Conservation (phyloP, 2,113 vertebrate species). For the Semnornis frantzii region DNA sequence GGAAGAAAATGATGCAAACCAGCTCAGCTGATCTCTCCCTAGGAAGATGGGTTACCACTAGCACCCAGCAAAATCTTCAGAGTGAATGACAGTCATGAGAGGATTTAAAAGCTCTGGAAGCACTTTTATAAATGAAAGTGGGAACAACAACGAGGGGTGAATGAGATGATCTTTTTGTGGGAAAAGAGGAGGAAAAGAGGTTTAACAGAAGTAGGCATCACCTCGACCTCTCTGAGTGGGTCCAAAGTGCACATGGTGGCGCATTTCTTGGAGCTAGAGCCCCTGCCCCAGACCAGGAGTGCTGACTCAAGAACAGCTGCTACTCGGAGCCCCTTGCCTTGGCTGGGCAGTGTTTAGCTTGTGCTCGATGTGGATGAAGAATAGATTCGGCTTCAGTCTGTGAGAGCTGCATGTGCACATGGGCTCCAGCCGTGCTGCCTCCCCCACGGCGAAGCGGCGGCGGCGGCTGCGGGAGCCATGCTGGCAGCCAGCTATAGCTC, state of each 20-base stretch:
- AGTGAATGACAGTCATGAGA: neutral
- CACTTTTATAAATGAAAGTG: neutral
- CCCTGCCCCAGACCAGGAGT: neutral
- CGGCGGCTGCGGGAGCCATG: neutral
- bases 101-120: neutral
- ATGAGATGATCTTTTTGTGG: neutral
- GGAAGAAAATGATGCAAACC: neutral
- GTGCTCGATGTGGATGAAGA: neutral
- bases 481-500: neutral
- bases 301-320: neutral
- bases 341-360: neutral
- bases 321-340: neutral
- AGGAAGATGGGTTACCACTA: neutral
- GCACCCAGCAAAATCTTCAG: neutral
- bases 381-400: neutral
- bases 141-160: neutral
- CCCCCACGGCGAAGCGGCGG: neutral
- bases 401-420: neutral
- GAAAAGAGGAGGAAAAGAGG: neutral
- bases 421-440: neutral
- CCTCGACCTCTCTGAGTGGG: neutral
- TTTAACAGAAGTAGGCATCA: neutral
- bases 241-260: neutral
- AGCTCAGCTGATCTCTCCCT: neutral
- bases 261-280: neutral